Base-by-base conservation (phyloP, 1,140 invertebrate species). In the Bactericera cockerelli region DNA sequence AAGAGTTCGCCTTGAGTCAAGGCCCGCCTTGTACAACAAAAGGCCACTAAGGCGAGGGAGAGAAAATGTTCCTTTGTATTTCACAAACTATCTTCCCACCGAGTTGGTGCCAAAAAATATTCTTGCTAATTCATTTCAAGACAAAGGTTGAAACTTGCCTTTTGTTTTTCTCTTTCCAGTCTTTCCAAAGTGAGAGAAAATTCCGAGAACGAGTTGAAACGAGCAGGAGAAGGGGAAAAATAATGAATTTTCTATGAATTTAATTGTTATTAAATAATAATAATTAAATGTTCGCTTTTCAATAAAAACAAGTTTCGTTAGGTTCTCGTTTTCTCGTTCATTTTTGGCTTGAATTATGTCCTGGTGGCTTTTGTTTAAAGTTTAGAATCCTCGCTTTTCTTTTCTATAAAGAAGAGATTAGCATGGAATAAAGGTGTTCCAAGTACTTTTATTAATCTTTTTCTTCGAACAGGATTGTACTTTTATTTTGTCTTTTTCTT, bases 211-310 rank as follows among this genome's bases (percentile, higher is more conserved):
- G 22, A 22, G n/a, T 49, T 49, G n/a, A 19, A 19, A 22, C 6
- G 3, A 10, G 19, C 4, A 49, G 19, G 42, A 6, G 22, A 16
- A 49, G 42, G 42, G 42, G 42, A 49, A n/a, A 49, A 16, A 22
- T 19, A 49, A 49, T 49, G n/a, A 49, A 49, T 49, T 49, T 49
- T 49, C 42, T 49, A 49, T 49, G 8, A n/a, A 19, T 49, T 49
- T 49, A 49, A 49, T 49, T 49, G 42, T 49, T 49, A 19, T 49
- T 49, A 49, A 49, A 49, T 49, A 49, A 49, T 49, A 49, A 49
- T 49, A 31, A 31, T 31, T 13, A 31, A 31, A 31, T 31, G 4
- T 13, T 31, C 28, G 28, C 28, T 31, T 31, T 31, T 31, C 28
- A 31, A 31, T 31, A 31, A 31, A 31, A 31, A 31, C 28, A 31